Percentiles rank a stretch among this genome's conserved stretches.
These are phyloP conservation scores for Notolabrus celidotus DNA, from an alignment of 2,797 vertebrate genomes.

Conservation along the genomic window DNA sequence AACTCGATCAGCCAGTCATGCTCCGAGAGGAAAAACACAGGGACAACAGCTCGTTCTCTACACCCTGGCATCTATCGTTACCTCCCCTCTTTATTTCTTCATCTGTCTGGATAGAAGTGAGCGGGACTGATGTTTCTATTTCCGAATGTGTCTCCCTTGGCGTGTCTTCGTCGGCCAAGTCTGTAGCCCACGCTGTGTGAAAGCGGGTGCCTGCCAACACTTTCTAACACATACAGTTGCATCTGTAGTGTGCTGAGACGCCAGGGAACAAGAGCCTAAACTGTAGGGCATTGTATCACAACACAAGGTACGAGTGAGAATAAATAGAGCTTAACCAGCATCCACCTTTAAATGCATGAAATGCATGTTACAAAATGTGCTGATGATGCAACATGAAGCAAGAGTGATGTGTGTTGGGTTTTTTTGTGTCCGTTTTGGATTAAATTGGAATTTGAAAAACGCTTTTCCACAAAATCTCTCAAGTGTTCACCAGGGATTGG, in stretches of 20 bases:
- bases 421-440: neutral
- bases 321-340: constrained; percentile 55
- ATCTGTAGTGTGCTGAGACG: constrained; percentile 64
- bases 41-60: constrained; percentile 10
- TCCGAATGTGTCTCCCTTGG: constrained; percentile 63
- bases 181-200: constrained; percentile 74
- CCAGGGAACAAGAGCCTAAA: constrained; percentile 66
- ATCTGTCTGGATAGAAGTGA: constrained; percentile 59
- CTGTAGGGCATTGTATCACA: constrained; percentile 70
- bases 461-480: neutral
- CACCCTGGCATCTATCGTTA: constrained; percentile 31
- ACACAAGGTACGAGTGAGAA: constrained; percentile 65
- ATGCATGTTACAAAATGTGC: constrained; percentile 21
- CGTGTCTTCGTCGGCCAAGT: constrained; percentile 73
- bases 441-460: neutral
- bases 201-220: constrained; percentile 66
- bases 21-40: constrained; percentile 8
- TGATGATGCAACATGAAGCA: constrained; percentile 36
- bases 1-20: neutral
- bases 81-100: constrained; percentile 41
- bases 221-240: constrained; percentile 64
- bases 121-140: constrained; percentile 72
- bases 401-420: constrained; percentile 2
- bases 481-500: neutral
- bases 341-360: constrained; percentile 50